Evolutionary conservation across 1,140 invertebrate species (phyloP), one percentile per base, ranked within the genome.

Genomic region (Ooceraea biroi): DNA sequence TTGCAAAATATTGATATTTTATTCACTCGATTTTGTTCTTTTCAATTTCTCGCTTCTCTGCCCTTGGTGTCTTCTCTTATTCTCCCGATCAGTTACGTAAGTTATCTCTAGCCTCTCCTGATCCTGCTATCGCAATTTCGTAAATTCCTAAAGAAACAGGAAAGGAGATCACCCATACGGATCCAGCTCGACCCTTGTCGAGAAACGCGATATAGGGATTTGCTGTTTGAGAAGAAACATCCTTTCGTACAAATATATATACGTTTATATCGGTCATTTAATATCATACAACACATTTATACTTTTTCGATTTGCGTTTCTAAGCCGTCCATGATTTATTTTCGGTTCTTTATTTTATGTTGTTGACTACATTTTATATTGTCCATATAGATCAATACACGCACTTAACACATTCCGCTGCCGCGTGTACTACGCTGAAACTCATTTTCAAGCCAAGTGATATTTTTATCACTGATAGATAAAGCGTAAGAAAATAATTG

Each of bases 171-270:
- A 52, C 44, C 19, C 46, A 19, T 41, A 52, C 36, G 36, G 60
- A 66, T 66, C 30, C 41, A 41, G 5, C 27, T 52, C 46, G 10
- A 77, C 30, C 30, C 61, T 77, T 25, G 17, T 77, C 46, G 10
- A 52, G 46, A 77, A 77, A 77, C 46, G 46, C 17, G 46, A 66
- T 66, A 66, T n/a, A 77, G 52, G 61, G 30, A 77, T 77, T 55
- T 55, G 46, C 11, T 66, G 10, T 41, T 55, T 55, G 14, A 77
- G n/a, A 22, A 66, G 5, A 41, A 65, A 52, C 61, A 77, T 66
- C 65, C 10, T 36, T 77, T 27, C 48, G 66, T 55, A 44, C 30
- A 66, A 41, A 41, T 10, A 50, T 1, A 41, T 10, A 50, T 1
- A 14, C 8, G 1, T 55, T 41, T 52, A 25, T 57, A n/a, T 8